Evolutionary conservation across 1,140 invertebrate species (phyloP), one percentile per base, ranked within the genome.

Genomic region (Brachionus koreanus): DNA sequence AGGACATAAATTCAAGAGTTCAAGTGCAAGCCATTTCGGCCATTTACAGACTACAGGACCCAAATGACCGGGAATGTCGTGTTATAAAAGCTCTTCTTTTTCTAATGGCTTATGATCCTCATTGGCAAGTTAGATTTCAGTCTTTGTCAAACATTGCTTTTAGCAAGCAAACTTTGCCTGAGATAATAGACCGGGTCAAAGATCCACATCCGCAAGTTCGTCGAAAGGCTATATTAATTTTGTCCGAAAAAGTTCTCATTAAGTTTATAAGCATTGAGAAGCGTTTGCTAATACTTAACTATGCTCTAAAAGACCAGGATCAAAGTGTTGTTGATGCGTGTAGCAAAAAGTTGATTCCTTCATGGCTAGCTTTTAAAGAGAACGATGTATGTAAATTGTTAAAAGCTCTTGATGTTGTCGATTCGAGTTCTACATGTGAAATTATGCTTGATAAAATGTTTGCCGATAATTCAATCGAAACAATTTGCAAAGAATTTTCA

Each of bases 41-140:
- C n/a, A 88, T 95, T 16, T 91, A 92, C 23, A 89, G 94, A 46
- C 88, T 95, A 3, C 94, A 95, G 87, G 92, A 93, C 84, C 94
- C 94, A 0, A 88, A 89, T 29, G 91, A 94, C 85, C 90, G 91
- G 13, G 89, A 92, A 69, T 95, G 94, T 88, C 91, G 91, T 12
- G 92, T 95, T 0, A 92, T 94, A 4, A 91, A 92, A 90, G 91
- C 93, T 0, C 95, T 93, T 85, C 86, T 92, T n/a, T 93, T 92
- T 86, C 92, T 94, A 83, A 89, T 95, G 85, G 89, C 90, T 23
- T 91, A 91, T 84, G 94, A 95, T 88, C 92, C 93, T 1, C 93
- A 91, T 85, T 87, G 91, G 81, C 92, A 92, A 75, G 93, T 94
- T 6, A 90, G 93, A 79, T 89, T 91, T 83, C 91, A 91, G 12